Base-by-base conservation (phyloP, 2,797 vertebrate species). In the Sternarchorhynchus goeldii region DNA sequence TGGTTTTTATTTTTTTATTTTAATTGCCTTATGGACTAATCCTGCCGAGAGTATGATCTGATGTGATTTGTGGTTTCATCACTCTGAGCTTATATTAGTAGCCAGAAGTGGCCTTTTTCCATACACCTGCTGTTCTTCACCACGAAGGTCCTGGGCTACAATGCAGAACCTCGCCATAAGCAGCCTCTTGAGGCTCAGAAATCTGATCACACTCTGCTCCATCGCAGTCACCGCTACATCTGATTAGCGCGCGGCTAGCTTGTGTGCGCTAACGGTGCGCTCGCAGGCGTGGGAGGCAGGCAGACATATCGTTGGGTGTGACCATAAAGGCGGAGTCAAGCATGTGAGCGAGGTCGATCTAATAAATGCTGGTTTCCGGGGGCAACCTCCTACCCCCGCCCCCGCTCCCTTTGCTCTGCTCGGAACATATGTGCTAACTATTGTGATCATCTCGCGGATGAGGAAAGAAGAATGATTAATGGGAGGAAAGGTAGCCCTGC, bases 391-490 rank as follows among this genome's bases (percentile, higher is more conserved):
- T 21, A 53, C 45, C 2, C 21, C 2, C 32, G 21, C 70, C 73
- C 72, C 41, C 64, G 56, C 73, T 81, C 64, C 39, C 57, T 45
- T 53, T 67, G 17, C 6, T 6, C 72, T 7, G 73, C 20, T 58
- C 76, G 85, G 25, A 25, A 1, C 25, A 25, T 25, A 25, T 25
- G 25, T 25, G 25, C 25, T 25, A 25, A 1, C 78, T 63, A 71
- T 79, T 70, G 64, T 69, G 41, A 58, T 68, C 83, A 83, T 79
- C 83, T 72, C 69, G 69, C 78, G 63, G 79, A 55, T 80, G 85
- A 81, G 75, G 81, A 73, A 89, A 82, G 87, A 80, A 64, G 63
- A 65, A 80, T 91, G 87, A 93, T 89, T 87, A 87, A 90, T 85
- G 81, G 82, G 75, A 50, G 84, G 80, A 85, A 78, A 77, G 17